phyloP scores from a whole-genome alignment of 2,797 vertebrate genomes.

The Pseudochirops cupreus region DNA sequence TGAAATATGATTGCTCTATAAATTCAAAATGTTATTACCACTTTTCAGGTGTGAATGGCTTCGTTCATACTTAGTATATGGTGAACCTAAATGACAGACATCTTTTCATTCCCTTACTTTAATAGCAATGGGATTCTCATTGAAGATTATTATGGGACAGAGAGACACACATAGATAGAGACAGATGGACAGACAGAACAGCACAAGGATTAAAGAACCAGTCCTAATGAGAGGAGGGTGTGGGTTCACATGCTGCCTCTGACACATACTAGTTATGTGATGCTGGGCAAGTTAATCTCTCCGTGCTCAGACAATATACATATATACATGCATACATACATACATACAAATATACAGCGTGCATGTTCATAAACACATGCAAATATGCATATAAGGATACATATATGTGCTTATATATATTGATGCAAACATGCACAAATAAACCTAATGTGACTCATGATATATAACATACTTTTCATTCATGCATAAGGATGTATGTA shows the following conservation, averaged over 20 bases:
- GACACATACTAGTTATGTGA: neutral
- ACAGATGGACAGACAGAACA: neutral
- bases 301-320: neutral
- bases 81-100: neutral
- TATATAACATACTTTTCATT: neutral
- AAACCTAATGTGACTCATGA: neutral
- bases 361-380: neutral
- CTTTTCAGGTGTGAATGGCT: neutral
- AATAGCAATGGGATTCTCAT: slow-evolving; percentile 24
- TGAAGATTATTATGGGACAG: neutral
- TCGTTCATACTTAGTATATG: neutral
- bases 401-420: neutral
- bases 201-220: neutral
- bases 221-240: neutral
- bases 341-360: neutral
- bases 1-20: neutral
- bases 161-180: neutral
- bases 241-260: neutral
- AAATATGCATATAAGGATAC: neutral
- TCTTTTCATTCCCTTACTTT: neutral
- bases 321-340: neutral
- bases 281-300: neutral
- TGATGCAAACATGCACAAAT: neutral
- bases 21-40: neutral
- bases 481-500: neutral